Evolutionary conservation across 1,140 invertebrate species (phyloP).

Genomic region (Brachionus koreanus): DNA sequence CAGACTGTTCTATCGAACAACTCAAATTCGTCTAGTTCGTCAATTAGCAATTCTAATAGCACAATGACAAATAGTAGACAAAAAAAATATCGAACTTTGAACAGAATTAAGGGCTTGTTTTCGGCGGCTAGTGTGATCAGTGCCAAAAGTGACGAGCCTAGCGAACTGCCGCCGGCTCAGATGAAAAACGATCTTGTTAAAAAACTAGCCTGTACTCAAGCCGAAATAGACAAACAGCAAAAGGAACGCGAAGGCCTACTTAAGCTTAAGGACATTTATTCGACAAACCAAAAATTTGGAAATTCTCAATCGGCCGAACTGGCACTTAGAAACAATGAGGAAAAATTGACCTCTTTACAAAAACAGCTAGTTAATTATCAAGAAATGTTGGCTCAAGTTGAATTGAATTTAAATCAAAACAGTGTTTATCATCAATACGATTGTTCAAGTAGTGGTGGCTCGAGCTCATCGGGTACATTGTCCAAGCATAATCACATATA

Average conservation of each 20-base stretch:
- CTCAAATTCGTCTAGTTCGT: not conserved
- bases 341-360: not conserved
- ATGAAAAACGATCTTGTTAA: not conserved
- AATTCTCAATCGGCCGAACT: not conserved
- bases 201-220: not conserved
- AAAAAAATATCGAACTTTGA: conserved; percentile 41
- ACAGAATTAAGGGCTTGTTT: conserved; percentile 31
- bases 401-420: not conserved
- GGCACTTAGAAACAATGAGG: not conserved
- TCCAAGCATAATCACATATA: not conserved
- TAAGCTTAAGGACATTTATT: conserved; percentile 9
- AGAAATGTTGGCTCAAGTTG: not conserved
- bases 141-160: not conserved
- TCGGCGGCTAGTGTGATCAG: not conserved
- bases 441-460: not conserved
- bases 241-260: conserved; percentile 18
- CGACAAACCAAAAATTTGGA: conserved; percentile 35
- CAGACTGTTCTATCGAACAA: not conserved
- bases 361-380: not conserved
- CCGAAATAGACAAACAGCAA: conserved; percentile 8
- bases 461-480: not conserved
- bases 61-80: not conserved
- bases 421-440: conserved; percentile 29
- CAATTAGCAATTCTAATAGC: not conserved
- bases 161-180: conserved; percentile 5